phyloP scores from a whole-genome alignment of 1,140 invertebrate species.

The Himalopsyche phryganea region DNA sequence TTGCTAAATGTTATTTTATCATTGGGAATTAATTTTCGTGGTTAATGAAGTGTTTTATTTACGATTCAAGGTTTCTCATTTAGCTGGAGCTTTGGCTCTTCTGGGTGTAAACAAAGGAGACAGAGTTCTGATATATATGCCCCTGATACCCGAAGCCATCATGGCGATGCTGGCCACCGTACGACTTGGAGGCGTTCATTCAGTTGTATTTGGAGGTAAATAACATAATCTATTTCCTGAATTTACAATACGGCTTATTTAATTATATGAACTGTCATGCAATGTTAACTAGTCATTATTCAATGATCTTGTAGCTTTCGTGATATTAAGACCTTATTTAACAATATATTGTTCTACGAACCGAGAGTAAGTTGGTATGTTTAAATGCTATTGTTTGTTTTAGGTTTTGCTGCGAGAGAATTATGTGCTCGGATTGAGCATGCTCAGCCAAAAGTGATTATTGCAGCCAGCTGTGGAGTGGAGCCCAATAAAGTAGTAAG shows the following conservation, averaged over 20 bases:
- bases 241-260: too few species aligned
- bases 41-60: too few species aligned
- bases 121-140: constrained; percentile 87
- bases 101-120: constrained; percentile 76
- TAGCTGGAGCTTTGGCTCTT: constrained; percentile 72
- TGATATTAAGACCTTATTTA: too few species aligned
- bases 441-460: constrained; percentile 80
- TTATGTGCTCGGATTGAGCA: constrained; percentile 82
- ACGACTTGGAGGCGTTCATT: constrained; percentile 80
- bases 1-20: too few species aligned
- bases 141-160: constrained; percentile 82
- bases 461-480: constrained; percentile 85
- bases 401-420: constrained; percentile 85
- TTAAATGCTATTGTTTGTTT: constrained; percentile 37
- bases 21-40: too few species aligned
- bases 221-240: too few species aligned
- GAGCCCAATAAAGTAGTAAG: constrained; percentile 81
- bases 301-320: too few species aligned
- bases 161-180: constrained; percentile 81
- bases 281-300: too few species aligned
- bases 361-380: too few species aligned
- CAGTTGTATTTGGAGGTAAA: constrained; percentile 83
- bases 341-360: too few species aligned
- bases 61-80: constrained; percentile 63
- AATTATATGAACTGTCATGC: too few species aligned